Evolutionary conservation across 2,113 vertebrate species (phyloP).

Genomic region (Oryzias melastigma): DNA sequence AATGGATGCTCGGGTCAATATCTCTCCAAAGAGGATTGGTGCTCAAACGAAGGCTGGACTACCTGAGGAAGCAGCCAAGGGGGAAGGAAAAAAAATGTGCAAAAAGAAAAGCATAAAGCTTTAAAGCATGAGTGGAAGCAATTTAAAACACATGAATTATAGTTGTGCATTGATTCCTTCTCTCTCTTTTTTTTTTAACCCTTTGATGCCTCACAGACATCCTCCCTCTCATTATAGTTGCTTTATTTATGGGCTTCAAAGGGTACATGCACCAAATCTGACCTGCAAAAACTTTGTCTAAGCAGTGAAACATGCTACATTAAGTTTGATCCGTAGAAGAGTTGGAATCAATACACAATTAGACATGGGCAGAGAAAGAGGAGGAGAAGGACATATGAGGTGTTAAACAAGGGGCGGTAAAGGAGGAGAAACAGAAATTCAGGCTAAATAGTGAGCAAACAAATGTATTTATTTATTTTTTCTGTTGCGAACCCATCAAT

Average conservation of each 20-base stretch:
- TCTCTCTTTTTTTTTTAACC: constrained; percentile 9
- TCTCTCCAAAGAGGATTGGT: constrained; percentile 52
- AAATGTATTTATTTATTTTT: too few relatives aligned
- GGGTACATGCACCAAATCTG: not conserved
- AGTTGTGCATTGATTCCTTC: constrained; percentile 36
- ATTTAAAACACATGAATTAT: constrained; percentile 51
- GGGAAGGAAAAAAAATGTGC: constrained; percentile 22
- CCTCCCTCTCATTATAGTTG: constrained; percentile 17
- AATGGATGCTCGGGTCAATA: constrained; percentile 64
- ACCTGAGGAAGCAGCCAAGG: constrained; percentile 49
- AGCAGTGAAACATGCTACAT: constrained; percentile 40
- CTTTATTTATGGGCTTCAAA: constrained; percentile 4
- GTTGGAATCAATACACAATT: constrained; percentile 52
- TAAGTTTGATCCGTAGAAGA: constrained; percentile 30
- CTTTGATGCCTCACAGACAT: constrained; percentile 12
- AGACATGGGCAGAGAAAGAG: constrained; percentile 21
- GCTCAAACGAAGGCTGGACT: constrained; percentile 48
- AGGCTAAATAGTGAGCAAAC: too few relatives aligned
- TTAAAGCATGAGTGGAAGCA: constrained; percentile 23
- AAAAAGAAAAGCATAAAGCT: constrained; percentile 35
- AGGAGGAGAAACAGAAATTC: too few relatives aligned
- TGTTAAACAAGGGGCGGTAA: too few relatives aligned
- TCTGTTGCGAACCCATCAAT: too few relatives aligned
- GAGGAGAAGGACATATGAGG: constrained; percentile 13
- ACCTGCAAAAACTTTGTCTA: constrained; percentile 2